Percentiles rank a stretch among this genome's conserved stretches.
Conservation (phyloP, 2,797 vertebrate genomes). For the Gymnodraco acuticeps region DNA sequence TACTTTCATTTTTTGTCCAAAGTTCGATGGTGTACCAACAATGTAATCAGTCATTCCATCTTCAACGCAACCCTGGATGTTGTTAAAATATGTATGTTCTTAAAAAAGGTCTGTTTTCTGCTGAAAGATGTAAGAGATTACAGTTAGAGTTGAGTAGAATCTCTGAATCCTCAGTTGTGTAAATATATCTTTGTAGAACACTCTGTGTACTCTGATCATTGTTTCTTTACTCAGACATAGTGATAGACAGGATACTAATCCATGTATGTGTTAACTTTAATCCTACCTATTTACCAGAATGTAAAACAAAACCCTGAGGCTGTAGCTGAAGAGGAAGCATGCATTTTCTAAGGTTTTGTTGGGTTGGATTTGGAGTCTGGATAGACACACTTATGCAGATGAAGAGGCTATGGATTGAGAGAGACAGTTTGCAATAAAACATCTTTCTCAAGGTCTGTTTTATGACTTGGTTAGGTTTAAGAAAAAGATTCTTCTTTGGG, state of each 20-base stretch:
- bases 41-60: not conserved
- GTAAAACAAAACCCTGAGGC: conserved; percentile 34
- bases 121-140: not conserved
- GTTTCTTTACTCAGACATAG: conserved; percentile 21
- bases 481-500: no score
- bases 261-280: conserved; percentile 32
- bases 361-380: conserved; percentile 14
- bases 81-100: not conserved
- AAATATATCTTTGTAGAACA: conserved; percentile 9
- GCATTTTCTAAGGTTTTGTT: conserved; percentile 30
- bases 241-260: conserved; percentile 40
- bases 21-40: not conserved
- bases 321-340: conserved; percentile 36
- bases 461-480: no score
- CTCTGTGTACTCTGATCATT: conserved; percentile 30
- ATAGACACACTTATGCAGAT: conserved; percentile 2
- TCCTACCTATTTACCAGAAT: conserved; percentile 13
- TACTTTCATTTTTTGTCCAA: conserved; percentile 5
- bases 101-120: not conserved
- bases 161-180: no score
- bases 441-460: conserved; percentile 20
- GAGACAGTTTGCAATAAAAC: conserved; percentile 10
- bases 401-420: conserved; percentile 26
- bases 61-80: not conserved
- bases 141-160: no score